phyloP scores from a whole-genome alignment of 2,797 vertebrate genomes.

The Otolemur crassicaudatus region DNA sequence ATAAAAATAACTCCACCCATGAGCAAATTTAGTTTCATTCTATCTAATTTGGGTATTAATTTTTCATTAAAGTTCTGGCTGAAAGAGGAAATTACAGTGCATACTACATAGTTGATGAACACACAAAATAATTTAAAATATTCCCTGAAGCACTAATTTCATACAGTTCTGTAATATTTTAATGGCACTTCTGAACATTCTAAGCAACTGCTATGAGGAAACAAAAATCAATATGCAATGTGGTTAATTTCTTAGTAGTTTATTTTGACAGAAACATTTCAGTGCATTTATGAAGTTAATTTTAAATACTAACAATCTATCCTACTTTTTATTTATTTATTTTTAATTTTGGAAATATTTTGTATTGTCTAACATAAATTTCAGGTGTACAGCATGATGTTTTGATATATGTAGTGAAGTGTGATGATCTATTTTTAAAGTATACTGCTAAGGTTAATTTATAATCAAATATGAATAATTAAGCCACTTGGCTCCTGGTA shows the following conservation, averaged over 20 bases:
- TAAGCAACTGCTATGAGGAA: slow-evolving; percentile 44
- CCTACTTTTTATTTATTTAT: background rate
- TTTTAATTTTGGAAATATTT: background rate
- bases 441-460: slow-evolving; percentile 63
- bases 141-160: slow-evolving; percentile 42
- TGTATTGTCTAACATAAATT: background rate
- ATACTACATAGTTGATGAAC: background rate
- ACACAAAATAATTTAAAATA: slow-evolving; percentile 30
- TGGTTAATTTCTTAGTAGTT: background rate
- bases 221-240: slow-evolving; percentile 24
- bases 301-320: slow-evolving; percentile 53
- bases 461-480: slow-evolving; percentile 69
- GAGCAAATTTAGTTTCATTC: slow-evolving; percentile 37
- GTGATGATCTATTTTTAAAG: slow-evolving; percentile 44
- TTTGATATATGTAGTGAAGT: background rate
- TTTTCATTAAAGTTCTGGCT: slow-evolving; percentile 35
- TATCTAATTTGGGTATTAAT: slow-evolving; percentile 50
- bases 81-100: background rate
- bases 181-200: background rate
- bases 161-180: slow-evolving; percentile 33
- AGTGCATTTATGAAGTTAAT: background rate
- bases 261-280: slow-evolving; percentile 50
- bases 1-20: background rate
- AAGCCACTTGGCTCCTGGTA: slow-evolving; percentile 61
- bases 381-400: background rate